phyloP scores from a whole-genome alignment of 2,113 vertebrate genomes.

The Oreochromis spilurus region DNA sequence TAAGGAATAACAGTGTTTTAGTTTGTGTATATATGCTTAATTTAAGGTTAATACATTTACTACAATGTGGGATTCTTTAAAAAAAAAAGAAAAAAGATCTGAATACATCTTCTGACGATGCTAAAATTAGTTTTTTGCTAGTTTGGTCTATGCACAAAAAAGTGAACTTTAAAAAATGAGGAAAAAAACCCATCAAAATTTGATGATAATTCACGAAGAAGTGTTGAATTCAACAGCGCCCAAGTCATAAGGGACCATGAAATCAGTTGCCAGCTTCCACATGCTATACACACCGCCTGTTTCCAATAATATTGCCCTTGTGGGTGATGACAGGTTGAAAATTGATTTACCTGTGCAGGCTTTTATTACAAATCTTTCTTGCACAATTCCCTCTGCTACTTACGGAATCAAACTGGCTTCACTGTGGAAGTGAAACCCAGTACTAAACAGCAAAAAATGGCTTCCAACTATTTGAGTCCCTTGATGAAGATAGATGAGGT shows the following conservation, averaged over 20 bases:
- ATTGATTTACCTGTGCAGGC: slow-evolving; percentile 66
- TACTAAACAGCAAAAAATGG: slow-evolving; percentile 40
- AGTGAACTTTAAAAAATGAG: neutral
- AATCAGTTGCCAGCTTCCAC: slow-evolving; percentile 59
- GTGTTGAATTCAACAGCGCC: slow-evolving; percentile 37
- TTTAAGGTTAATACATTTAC: neutral
- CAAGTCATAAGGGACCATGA: slow-evolving; percentile 39
- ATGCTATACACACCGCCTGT: slow-evolving; percentile 62
- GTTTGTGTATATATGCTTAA: neutral
- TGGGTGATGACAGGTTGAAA: slow-evolving; percentile 69
- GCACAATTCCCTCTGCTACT: slow-evolving; percentile 46
- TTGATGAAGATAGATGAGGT: slow-evolving; percentile 60
- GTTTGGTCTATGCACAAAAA: neutral
- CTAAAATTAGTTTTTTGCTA: neutral
- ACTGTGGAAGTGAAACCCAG: slow-evolving; percentile 27
- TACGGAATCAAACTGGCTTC: slow-evolving; percentile 41
- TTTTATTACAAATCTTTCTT: slow-evolving; percentile 70
- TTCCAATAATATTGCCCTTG: slow-evolving; percentile 67
- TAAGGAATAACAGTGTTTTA: neutral
- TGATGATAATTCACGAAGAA: slow-evolving; percentile 50
- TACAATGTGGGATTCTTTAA: neutral
- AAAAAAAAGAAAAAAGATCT: neutral
- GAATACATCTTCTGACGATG: neutral
- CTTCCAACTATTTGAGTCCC: slow-evolving; percentile 37
- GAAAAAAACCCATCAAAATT: neutral